These are phyloP conservation scores for Ispidina picta DNA, from an alignment of 2,797 vertebrate species.

Conservation along the genomic window DNA sequence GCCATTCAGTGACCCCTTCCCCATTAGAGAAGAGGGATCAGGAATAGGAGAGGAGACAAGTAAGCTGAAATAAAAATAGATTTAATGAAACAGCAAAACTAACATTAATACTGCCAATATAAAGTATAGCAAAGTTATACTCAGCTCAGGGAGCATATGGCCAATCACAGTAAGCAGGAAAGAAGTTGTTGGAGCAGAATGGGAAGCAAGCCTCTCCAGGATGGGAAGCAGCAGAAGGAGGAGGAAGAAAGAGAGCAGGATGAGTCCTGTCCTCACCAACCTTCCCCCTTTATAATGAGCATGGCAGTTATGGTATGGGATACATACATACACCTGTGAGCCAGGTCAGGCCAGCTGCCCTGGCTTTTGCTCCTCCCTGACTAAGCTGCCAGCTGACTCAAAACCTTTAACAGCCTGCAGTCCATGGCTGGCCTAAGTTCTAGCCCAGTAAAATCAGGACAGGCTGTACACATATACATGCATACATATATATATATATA, in stretches of 20 bases:
- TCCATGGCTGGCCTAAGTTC: not conserved
- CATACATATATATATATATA: not conserved
- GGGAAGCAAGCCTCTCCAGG: not conserved
- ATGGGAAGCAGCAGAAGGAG: not conserved
- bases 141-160: not conserved
- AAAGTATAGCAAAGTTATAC: not conserved
- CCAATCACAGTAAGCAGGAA: not conserved
- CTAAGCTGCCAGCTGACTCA: not conserved
- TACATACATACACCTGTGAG: not conserved
- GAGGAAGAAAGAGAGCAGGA: not conserved
- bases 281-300: not conserved
- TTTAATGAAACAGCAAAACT: not conserved
- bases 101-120: not conserved
- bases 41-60: not conserved
- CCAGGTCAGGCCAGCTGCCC: not conserved
- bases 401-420: not conserved
- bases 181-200: not conserved
- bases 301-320: not conserved
- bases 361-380: not conserved
- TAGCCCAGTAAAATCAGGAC: not conserved
- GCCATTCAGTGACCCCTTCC: not conserved
- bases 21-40: not conserved
- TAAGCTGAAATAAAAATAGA: not conserved
- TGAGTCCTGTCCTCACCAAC: too few relatives aligned
- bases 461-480: not conserved